These are phyloP conservation scores for Conistra vaccinii DNA, from an alignment of 2,888 invertebrate species.

Conservation along the genomic window DNA sequence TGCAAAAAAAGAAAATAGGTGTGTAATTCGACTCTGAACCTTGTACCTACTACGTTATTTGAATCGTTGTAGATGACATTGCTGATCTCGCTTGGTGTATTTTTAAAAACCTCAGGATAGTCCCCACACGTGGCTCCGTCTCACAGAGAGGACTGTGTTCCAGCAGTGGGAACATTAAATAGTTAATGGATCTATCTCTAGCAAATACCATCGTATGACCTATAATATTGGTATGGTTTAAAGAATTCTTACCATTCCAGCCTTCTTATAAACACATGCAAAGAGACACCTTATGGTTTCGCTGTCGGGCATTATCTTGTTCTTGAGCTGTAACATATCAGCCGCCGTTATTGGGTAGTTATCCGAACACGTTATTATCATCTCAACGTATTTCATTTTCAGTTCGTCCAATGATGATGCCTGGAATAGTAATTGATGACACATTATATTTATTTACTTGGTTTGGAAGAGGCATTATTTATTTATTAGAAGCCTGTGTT, in stretches of 20 bases:
- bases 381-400: slow-evolving; percentile 73
- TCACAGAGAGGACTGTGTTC: background rate
- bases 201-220: background rate
- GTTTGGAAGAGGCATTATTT: background rate
- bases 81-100: background rate
- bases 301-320: slow-evolving; percentile 76
- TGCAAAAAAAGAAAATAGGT: background rate
- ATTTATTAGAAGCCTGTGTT: background rate
- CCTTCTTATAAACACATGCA: slow-evolving; percentile 86
- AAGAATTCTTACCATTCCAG: slow-evolving; percentile 82
- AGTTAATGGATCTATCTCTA: background rate
- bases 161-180: background rate
- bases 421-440: slow-evolving; percentile 41
- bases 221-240: background rate
- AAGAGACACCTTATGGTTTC: slow-evolving; percentile 83
- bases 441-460: background rate
- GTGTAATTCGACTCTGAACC: background rate
- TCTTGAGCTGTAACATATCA: slow-evolving; percentile 74
- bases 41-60: background rate
- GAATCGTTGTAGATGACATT: background rate
- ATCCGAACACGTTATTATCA: slow-evolving; percentile 74
- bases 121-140: background rate
- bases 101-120: background rate
- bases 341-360: slow-evolving; percentile 69
- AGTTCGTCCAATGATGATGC: slow-evolving; percentile 68